These are phyloP conservation scores for Sebastes cheni DNA, from an alignment of 2,797 vertebrate species.

Conservation along the genomic window DNA sequence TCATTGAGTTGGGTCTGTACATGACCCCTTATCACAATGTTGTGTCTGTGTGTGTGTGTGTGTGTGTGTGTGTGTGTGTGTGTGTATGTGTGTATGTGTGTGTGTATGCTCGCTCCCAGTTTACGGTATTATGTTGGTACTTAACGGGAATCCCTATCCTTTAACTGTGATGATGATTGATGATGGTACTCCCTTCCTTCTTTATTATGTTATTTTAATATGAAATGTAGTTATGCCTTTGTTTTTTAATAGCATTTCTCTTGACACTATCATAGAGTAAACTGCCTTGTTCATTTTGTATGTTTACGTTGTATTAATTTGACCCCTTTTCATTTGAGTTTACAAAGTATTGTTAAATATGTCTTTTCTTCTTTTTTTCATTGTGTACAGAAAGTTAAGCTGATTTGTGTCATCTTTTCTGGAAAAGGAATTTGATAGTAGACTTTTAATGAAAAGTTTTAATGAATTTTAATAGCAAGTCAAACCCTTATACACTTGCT, in stretches of 20 bases:
- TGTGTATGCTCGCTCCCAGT: conserved; percentile 41
- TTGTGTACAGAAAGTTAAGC: conserved; percentile 64
- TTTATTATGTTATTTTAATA: conserved; percentile 50
- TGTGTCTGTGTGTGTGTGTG: conserved; percentile 13
- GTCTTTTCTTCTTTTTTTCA: conserved; percentile 9
- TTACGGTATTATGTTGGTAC: conserved; percentile 47
- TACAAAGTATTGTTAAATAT: conserved; percentile 57
- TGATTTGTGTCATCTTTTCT: conserved; percentile 73
- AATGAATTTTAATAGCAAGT: conserved; percentile 23
- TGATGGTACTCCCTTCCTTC: conserved; percentile 39
- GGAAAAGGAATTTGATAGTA: conserved; percentile 72
- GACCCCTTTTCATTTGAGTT: conserved; percentile 47
- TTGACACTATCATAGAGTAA: conserved; percentile 53
- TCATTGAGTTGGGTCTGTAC: conserved; percentile 63
- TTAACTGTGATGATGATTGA: conserved; percentile 13
- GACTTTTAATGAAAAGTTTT: conserved; percentile 59
- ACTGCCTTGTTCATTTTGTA: conserved; percentile 56
- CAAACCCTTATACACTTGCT: conserved; percentile 15
- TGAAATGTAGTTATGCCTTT: conserved; percentile 55
- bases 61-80: not conserved
- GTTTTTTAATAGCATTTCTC: conserved; percentile 56
- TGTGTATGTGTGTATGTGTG: not conserved
- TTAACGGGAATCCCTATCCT: conserved; percentile 38
- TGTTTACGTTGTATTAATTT: conserved; percentile 50
- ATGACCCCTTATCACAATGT: conserved; percentile 51